Evolutionary conservation across 2,113 vertebrate genomes (phyloP).

Genomic region (Petrocephalus zakoni): DNA sequence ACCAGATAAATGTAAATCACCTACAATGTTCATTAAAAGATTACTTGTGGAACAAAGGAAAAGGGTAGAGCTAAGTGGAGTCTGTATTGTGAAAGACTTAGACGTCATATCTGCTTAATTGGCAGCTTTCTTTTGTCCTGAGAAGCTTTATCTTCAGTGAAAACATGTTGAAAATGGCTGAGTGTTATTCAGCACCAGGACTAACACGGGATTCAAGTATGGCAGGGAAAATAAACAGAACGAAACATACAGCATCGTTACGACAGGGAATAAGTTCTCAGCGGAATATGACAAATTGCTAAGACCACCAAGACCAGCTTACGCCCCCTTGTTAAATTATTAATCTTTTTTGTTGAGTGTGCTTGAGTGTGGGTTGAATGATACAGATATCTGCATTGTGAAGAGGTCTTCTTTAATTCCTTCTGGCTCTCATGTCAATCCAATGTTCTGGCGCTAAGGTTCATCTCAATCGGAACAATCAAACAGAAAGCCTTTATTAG

Average conservation of each 20-base stretch:
- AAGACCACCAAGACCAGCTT: background rate
- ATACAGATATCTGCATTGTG: background rate
- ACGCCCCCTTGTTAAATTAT: background rate
- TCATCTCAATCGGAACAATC: slow-evolving; percentile 1
- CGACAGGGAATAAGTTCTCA: background rate
- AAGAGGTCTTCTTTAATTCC: background rate
- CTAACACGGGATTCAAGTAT: background rate
- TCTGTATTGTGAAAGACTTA: background rate
- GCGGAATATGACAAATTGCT: background rate
- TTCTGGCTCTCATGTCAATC: background rate
- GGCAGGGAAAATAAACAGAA: background rate
- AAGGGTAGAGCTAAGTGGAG: background rate
- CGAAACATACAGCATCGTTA: background rate
- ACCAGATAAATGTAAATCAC: background rate
- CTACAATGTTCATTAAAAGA: slow-evolving; percentile 21
- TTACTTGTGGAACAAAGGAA: slow-evolving; percentile 11
- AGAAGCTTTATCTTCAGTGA: background rate
- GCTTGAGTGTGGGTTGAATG: background rate
- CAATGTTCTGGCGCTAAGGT: background rate
- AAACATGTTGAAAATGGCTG: background rate
- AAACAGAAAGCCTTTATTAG: slow-evolving; percentile 2
- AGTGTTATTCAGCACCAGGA: background rate
- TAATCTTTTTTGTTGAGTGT: background rate
- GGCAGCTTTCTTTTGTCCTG: background rate
- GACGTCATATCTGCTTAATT: slow-evolving; percentile 3